A percentile compares a stretch with the other conserved stretches of the same genome.
phyloP scores from a whole-genome alignment of 2,888 invertebrate species.

The Drosophila subsilvestris region DNA sequence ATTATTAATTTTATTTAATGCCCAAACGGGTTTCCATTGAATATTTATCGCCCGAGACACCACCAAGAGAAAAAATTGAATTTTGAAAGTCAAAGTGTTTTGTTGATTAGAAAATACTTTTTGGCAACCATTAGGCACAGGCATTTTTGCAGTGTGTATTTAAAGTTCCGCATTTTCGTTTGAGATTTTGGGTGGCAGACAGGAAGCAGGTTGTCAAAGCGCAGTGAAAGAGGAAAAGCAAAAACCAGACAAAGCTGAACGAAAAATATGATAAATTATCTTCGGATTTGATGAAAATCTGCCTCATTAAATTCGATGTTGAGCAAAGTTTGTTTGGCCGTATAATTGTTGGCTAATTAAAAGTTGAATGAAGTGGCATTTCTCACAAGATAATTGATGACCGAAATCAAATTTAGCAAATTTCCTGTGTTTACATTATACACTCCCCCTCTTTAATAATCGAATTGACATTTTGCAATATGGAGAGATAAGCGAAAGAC shows the following conservation, averaged over 20 bases:
- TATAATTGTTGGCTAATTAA: constrained; percentile 27
- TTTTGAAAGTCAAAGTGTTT: constrained; percentile 24
- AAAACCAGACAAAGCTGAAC: background rate
- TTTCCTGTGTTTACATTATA: background rate
- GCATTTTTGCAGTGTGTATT: constrained; percentile 12
- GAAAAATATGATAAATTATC: constrained; percentile 7
- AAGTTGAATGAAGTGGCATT: background rate
- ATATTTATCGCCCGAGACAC: constrained; percentile 2
- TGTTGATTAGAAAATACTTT: constrained; percentile 23
- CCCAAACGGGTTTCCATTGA: constrained; percentile 27
- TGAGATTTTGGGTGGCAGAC: constrained; percentile 1
- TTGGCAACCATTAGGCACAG: constrained; percentile 19
- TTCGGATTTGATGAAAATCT: constrained; percentile 17
- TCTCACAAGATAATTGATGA: background rate
- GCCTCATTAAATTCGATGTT: constrained; percentile 40
- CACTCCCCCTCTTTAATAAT: constrained; percentile 4
- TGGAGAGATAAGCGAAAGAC: background rate
- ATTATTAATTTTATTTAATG: constrained; percentile 23
- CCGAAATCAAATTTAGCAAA: background rate
- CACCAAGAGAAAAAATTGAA: constrained; percentile 1
- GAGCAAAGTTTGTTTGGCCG: constrained; percentile 17
- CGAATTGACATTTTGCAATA: constrained; percentile 12
- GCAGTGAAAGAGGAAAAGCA: background rate
- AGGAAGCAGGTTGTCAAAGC: constrained; percentile 27
- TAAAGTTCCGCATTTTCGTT: constrained; percentile 28